Evolutionary conservation across 2,888 invertebrate genomes (phyloP), one percentile per base, ranked within the genome.

Genomic region (Cephalotes varians): DNA sequence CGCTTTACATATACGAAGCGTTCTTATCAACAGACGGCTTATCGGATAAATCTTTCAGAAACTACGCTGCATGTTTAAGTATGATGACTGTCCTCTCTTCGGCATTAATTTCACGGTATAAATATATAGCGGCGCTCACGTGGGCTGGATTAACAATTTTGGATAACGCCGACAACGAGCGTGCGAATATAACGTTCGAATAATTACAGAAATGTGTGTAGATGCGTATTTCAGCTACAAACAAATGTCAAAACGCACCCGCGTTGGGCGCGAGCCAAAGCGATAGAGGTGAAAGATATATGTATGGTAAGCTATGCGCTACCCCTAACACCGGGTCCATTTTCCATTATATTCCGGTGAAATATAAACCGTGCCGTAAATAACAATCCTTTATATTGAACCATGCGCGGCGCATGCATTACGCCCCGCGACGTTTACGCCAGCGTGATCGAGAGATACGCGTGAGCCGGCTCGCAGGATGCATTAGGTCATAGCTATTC

Each of bases 291-390:
- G 10, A 69, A 74, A 67, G 58, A 77, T 83, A 71, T 81, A 74
- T 71, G 51, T 69, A 64, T 72, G 44, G 83, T 62, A 56, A 77
- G 81, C 81, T 90, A 85, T 88, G 86, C 82, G 84, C 86, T 87
- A 77, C 84, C 72, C 83, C 87, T 90, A 88, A 87, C 90, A 67
- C 81, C 44, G 82, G 84, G 82, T 90, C 87, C 87, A 90, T 91
- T 91, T 90, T 89, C 91, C 90, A 91, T 91, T 91, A 90, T 91
- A 89, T 90, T 85, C 88, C 88, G 89, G 88, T 90, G 91, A 89
- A 90, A 91, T 90, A 91, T 91, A 90, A 90, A 88, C 89, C 89
- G 67, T 80, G 84, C 83, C 85, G 91, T 91, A 91, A 91, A 91
- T 91, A 91, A 90, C 90, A 86, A 88, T 87, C 90, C 90, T 89